phyloP scores from a whole-genome alignment of 2,888 invertebrate species.

The Mycogona germanica region DNA sequence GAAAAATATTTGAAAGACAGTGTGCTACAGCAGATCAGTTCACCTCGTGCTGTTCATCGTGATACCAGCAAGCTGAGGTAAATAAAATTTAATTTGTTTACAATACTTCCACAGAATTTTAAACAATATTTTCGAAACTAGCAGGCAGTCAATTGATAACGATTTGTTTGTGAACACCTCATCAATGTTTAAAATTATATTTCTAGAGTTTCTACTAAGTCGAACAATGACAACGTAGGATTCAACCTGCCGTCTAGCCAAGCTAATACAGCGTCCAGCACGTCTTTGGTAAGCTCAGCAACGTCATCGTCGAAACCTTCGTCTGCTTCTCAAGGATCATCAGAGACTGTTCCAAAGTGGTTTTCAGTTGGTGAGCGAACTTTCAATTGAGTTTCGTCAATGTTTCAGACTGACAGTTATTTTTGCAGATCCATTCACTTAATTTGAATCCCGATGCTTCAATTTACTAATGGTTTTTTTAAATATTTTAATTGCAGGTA shows the following conservation, averaged over 20 bases:
- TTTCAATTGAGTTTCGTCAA: too few relatives aligned
- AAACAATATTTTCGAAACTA: background rate
- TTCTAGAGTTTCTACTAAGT: too few relatives aligned
- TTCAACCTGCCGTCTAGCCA: too few relatives aligned
- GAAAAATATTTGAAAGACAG: background rate
- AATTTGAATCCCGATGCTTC: background rate
- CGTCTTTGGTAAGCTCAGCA: too few relatives aligned
- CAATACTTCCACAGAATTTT: background rate
- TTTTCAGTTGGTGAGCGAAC: background rate
- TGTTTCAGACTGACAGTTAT: too few relatives aligned
- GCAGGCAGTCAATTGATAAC: background rate
- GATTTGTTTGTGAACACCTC: too few relatives aligned
- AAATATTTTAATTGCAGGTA: background rate
- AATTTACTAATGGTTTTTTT: background rate
- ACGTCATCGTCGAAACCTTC: background rate
- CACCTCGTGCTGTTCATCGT: background rate
- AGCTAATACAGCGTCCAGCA: too few relatives aligned
- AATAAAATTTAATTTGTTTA: background rate
- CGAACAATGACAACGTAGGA: too few relatives aligned
- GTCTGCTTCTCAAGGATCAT: background rate
- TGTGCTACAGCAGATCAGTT: background rate
- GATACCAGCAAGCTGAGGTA: background rate
- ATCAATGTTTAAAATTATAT: too few relatives aligned
- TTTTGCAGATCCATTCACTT: too few relatives aligned
- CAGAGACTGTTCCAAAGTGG: conserved; percentile 7